Percentiles rank a stretch among this genome's conserved stretches.
Evolutionary conservation across 1,140 invertebrate species (phyloP).

Genomic region (Rhopalosiphum maidis): DNA sequence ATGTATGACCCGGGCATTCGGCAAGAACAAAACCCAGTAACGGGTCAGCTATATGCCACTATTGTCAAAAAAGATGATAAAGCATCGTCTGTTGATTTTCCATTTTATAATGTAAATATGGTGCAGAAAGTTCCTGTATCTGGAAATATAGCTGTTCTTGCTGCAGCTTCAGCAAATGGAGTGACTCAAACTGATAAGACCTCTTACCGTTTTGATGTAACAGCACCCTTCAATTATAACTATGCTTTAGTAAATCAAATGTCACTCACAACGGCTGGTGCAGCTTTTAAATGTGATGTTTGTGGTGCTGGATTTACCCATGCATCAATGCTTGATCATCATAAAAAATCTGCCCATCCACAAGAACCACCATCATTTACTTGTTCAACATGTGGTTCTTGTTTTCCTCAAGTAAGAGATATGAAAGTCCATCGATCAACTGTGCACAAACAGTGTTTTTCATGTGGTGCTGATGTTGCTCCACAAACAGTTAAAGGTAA

Average conservation of each 20-base stretch:
- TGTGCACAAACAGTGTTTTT: conserved; percentile 64
- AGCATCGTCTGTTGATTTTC: conserved; percentile 65
- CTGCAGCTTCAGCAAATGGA: conserved; percentile 59
- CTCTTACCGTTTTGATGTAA: conserved; percentile 66
- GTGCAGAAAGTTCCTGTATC: conserved; percentile 64
- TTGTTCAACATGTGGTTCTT: conserved; percentile 62
- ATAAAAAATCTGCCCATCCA: conserved; percentile 67
- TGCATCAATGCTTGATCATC: conserved; percentile 77
- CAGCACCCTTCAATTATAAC: conserved; percentile 67
- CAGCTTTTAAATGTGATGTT: conserved; percentile 84
- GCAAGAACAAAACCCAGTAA: conserved; percentile 52
- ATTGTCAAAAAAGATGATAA: conserved; percentile 60
- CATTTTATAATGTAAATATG: conserved; percentile 69
- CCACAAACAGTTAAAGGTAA: conserved; percentile 63
- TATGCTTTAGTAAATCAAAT: conserved; percentile 67
- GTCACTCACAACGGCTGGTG: conserved; percentile 70
- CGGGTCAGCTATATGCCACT: conserved; percentile 44
- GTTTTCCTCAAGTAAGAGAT: conserved; percentile 61
- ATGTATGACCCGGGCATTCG: conserved; percentile 54
- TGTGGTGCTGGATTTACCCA: conserved; percentile 83
- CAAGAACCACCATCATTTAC: conserved; percentile 60
- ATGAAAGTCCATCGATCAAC: conserved; percentile 62
- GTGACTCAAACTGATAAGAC: conserved; percentile 66
- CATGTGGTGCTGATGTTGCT: conserved; percentile 65
- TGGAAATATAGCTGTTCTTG: conserved; percentile 64